Evolutionary conservation across 1,140 invertebrate genomes (phyloP).

Genomic region (Drosophila pectinifera): DNA sequence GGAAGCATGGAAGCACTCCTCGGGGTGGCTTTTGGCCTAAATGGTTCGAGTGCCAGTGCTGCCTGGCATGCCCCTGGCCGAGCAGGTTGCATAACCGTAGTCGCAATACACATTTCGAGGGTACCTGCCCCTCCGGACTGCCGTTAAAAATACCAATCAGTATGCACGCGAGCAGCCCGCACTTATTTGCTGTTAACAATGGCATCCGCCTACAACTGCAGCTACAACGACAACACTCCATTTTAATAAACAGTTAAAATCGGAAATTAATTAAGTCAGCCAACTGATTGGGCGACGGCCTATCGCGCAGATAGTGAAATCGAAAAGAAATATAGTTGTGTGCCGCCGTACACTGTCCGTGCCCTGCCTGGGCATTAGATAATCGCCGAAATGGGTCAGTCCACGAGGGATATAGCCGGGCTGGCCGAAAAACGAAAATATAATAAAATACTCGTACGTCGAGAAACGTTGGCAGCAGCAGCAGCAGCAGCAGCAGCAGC

Average conservation of each 20-base stretch:
- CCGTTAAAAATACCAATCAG: slow-evolving; percentile 53
- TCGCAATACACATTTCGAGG: slow-evolving; percentile 22
- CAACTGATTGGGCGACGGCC: slow-evolving; percentile 65
- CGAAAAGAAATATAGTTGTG: slow-evolving; percentile 40
- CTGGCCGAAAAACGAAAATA: slow-evolving; percentile 16
- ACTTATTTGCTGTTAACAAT: slow-evolving; percentile 72
- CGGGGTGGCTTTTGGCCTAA: background rate
- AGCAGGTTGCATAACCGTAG: slow-evolving; percentile 64
- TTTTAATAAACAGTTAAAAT: slow-evolving; percentile 82
- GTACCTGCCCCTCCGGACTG: background rate
- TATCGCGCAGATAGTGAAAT: slow-evolving; percentile 75
- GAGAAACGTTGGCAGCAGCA: slow-evolving; percentile 29
- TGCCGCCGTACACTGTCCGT: slow-evolving; percentile 1
- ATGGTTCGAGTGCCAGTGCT: background rate
- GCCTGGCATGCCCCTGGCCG: slow-evolving; percentile 3
- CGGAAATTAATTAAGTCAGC: slow-evolving; percentile 74
- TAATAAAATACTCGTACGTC: slow-evolving; percentile 1
- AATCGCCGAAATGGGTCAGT: slow-evolving; percentile 76
- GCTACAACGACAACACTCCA: slow-evolving; percentile 30
- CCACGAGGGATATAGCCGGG: slow-evolving; percentile 22
- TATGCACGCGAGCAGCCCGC: slow-evolving; percentile 59
- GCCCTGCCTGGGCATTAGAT: slow-evolving; percentile 64
- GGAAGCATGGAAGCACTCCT: slow-evolving; percentile 19
- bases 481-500: too few relatives aligned
- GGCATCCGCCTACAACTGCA: slow-evolving; percentile 21